Conservation (phyloP, 2,888 invertebrate genomes). For the Eupeodes latifasciatus region DNA sequence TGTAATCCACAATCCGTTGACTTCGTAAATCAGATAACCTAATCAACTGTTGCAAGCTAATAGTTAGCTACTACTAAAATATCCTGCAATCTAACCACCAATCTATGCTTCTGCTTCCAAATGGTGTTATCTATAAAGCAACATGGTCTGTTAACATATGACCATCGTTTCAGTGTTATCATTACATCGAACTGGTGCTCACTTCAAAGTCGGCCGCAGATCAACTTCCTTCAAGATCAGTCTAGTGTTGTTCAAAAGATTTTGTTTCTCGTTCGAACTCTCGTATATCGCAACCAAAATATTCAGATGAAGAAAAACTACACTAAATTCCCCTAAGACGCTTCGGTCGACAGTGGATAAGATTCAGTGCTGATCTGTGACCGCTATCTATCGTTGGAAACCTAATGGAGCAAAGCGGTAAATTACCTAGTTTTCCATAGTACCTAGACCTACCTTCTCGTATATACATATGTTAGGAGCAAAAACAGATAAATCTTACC, state of each 20-base stretch:
- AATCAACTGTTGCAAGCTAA: constrained; percentile 71
- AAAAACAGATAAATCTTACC: constrained; percentile 59
- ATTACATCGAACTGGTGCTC: constrained; percentile 55
- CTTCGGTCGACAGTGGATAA: constrained; percentile 46
- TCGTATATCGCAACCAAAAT: constrained; percentile 4
- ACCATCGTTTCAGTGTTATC: constrained; percentile 64
- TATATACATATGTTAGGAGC: constrained; percentile 12
- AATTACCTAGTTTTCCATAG: constrained; percentile 52
- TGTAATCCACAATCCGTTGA: constrained; percentile 47
- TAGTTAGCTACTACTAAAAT: constrained; percentile 68
- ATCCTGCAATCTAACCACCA: constrained; percentile 60
- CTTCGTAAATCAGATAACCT: constrained; percentile 73
- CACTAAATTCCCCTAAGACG: background rate
- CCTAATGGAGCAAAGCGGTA: constrained; percentile 71
- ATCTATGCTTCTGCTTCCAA: constrained; percentile 46
- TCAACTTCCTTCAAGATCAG: constrained; percentile 49
- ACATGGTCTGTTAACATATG: constrained; percentile 66
- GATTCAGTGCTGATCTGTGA: constrained; percentile 70
- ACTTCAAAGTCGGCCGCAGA: constrained; percentile 64
- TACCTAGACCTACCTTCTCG: background rate
- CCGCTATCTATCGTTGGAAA: constrained; percentile 66
- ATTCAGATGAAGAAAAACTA: constrained; percentile 44
- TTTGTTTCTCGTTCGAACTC: background rate
- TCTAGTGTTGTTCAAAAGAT: constrained; percentile 16
- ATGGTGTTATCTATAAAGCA: constrained; percentile 51